A percentile compares a stretch with the other conserved stretches of the same genome.
phyloP scores from a whole-genome alignment of 2,113 vertebrate species.

The Euleptes europaea region DNA sequence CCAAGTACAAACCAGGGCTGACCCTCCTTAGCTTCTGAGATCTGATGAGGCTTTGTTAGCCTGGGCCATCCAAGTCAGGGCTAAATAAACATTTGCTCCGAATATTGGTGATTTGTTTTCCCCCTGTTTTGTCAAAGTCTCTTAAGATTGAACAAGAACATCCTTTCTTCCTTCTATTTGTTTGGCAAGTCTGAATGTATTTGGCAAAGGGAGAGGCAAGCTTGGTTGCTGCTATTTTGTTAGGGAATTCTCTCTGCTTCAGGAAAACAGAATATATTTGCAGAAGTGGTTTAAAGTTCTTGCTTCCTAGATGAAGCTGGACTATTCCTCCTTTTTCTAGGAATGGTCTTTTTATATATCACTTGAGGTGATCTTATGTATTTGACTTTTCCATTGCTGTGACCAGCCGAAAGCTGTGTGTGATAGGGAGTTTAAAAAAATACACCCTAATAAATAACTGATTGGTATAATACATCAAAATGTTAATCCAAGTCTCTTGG shows the following conservation, averaged over 20 bases:
- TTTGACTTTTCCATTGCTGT: neutral
- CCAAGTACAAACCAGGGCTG: too few relatives aligned
- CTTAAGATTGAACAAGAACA: too few relatives aligned
- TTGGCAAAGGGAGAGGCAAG: neutral
- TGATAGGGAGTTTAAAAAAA: neutral
- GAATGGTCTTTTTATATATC: neutral
- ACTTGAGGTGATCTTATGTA: neutral
- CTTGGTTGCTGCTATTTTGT: too few relatives aligned
- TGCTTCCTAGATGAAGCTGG: neutral
- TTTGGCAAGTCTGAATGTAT: neutral
- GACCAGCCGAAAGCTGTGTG: neutral
- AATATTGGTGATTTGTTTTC: too few relatives aligned
- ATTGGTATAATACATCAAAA: neutral
- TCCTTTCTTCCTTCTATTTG: too few relatives aligned
- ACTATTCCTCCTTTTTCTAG: neutral
- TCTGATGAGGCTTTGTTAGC: too few relatives aligned
- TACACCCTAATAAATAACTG: neutral
- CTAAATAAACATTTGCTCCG: too few relatives aligned
- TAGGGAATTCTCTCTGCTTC: neutral
- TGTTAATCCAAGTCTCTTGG: neutral
- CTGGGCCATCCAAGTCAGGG: too few relatives aligned
- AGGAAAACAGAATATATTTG: neutral
- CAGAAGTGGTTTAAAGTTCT: neutral
- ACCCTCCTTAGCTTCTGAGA: too few relatives aligned
- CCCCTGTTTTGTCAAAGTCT: too few relatives aligned